Percentiles rank a stretch among this genome's conserved stretches.
Evolutionary conservation across 1,140 invertebrate species (phyloP).

Genomic region (Archegozetes longisetosus): DNA sequence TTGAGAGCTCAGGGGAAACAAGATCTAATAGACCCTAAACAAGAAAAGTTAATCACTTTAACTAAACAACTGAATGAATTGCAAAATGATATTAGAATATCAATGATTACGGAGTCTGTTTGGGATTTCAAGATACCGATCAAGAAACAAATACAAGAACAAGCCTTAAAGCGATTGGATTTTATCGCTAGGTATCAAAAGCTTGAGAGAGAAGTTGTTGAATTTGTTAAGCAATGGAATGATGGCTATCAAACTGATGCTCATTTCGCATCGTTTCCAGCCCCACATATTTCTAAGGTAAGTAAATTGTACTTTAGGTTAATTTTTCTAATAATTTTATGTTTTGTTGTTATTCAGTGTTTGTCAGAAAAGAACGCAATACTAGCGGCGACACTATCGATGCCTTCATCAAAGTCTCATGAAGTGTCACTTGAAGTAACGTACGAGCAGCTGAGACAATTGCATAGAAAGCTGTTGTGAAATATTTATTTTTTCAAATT

Average conservation of each 20-base stretch:
- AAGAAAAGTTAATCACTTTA: neutral
- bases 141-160: neutral
- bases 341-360: neutral
- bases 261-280: neutral
- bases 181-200: neutral
- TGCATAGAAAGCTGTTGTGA: neutral
- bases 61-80: neutral
- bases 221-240: conserved; percentile 2
- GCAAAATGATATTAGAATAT: neutral
- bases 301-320: neutral
- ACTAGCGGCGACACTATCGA: neutral
- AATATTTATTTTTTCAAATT: no score
- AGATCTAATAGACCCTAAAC: neutral
- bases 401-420: neutral
- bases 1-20: neutral
- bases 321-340: neutral
- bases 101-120: neutral
- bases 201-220: neutral
- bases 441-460: neutral
- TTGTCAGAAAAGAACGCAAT: neutral
- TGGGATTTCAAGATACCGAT: neutral
- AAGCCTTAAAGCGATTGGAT: neutral
- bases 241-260: conserved; percentile 1
- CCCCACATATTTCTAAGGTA: conserved; percentile 12
- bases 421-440: conserved; percentile 6